phyloP scores from a whole-genome alignment of 35 echinoderm and acorn worm genomes.

The Ptychodera flava region DNA sequence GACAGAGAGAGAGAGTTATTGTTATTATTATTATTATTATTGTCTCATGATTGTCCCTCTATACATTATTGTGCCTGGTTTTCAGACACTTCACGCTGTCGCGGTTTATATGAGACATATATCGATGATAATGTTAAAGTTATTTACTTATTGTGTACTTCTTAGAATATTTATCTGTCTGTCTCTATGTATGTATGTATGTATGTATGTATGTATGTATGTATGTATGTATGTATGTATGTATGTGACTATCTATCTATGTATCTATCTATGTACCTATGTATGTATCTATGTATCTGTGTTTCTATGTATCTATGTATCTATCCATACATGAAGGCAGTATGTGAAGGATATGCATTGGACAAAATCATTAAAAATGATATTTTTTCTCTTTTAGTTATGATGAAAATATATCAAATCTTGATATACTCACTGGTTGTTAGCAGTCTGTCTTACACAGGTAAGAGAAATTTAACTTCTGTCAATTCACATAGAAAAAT shows the following conservation, averaged over 20 bases:
- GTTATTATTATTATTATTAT: background rate
- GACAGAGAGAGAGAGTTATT: background rate
- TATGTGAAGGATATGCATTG: too few relatives aligned
- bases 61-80: background rate
- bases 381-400: too few relatives aligned
- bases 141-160: background rate
- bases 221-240: background rate
- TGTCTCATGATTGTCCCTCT: background rate
- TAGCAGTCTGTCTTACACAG: too few relatives aligned
- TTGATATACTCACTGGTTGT: too few relatives aligned
- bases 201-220: conserved; percentile 2
- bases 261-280: background rate
- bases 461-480: too few relatives aligned
- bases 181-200: background rate
- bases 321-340: background rate
- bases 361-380: too few relatives aligned
- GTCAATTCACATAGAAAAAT: too few relatives aligned
- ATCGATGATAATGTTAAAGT: background rate
- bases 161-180: background rate
- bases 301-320: background rate
- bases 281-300: background rate
- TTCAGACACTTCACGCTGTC: background rate
- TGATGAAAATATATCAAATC: too few relatives aligned
- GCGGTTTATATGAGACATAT: background rate
- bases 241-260: background rate